phyloP scores from a whole-genome alignment of 2,888 invertebrate species.

The Zele albiditarsus region DNA sequence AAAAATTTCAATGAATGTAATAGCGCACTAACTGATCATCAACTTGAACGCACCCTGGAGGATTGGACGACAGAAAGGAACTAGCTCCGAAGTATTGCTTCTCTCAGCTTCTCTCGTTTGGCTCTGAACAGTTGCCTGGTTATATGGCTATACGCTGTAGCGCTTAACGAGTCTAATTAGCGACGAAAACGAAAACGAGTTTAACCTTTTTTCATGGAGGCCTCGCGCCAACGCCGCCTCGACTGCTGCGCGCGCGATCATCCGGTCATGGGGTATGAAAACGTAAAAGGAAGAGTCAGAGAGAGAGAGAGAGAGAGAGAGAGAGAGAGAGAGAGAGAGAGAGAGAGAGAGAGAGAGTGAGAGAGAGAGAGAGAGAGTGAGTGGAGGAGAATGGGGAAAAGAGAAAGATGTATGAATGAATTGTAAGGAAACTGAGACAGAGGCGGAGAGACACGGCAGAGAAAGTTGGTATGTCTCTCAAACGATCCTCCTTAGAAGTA shows the following conservation, averaged over 20 bases:
- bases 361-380: constrained; percentile 29
- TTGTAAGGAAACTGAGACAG: background rate
- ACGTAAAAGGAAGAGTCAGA: background rate
- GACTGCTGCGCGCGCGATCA: constrained; percentile 18
- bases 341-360: constrained; percentile 36
- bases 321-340: constrained; percentile 9
- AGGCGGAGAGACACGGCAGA: background rate
- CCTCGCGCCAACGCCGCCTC: constrained; percentile 26
- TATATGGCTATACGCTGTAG: constrained; percentile 69
- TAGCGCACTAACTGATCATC: constrained; percentile 43
- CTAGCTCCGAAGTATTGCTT: constrained; percentile 61
- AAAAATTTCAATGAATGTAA: background rate
- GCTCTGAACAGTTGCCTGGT: constrained; percentile 64
- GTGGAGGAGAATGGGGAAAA: constrained; percentile 10
- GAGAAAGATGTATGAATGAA: background rate
- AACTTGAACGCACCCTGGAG: constrained; percentile 68
- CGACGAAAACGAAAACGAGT: constrained; percentile 74
- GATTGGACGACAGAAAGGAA: constrained; percentile 69
- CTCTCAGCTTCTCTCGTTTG: constrained; percentile 26
- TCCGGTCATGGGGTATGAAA: background rate
- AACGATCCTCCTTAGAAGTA: background rate
- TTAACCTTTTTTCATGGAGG: constrained; percentile 65
- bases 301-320: constrained; percentile 22
- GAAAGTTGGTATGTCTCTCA: constrained; percentile 13
- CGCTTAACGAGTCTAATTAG: constrained; percentile 74